Conservation (phyloP, 2,888 invertebrate species). For the Leucozona laternaria region DNA sequence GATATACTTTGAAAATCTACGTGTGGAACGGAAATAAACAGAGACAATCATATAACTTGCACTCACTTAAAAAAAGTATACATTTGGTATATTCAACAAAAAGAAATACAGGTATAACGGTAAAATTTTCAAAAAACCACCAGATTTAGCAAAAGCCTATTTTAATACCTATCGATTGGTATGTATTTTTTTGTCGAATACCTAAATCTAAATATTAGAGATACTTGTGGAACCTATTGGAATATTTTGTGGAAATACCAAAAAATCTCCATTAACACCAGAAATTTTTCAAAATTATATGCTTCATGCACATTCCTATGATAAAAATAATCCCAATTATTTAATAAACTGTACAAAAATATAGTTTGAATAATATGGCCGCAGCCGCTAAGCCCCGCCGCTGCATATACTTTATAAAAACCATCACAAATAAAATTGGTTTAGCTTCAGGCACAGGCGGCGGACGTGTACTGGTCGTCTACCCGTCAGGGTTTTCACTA, state of each 20-base stretch:
- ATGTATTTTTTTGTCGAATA: neutral
- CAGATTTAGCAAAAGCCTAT: neutral
- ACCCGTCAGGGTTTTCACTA: slow-evolving; percentile 50
- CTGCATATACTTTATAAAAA: slow-evolving; percentile 16
- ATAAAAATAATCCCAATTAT: neutral
- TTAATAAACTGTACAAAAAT: neutral
- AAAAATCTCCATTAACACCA: neutral
- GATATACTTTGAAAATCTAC: neutral
- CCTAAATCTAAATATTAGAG: neutral
- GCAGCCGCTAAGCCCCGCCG: neutral
- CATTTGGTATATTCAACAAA: neutral
- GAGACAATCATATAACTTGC: neutral
- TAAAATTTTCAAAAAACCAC: neutral
- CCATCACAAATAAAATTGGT: slow-evolving; percentile 47
- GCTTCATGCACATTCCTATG: neutral
- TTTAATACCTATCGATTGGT: neutral
- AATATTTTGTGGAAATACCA: neutral
- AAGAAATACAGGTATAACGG: neutral
- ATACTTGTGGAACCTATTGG: slow-evolving; percentile 48
- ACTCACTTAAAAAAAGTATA: neutral
- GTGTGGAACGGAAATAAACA: neutral
- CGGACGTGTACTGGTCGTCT: slow-evolving; percentile 8
- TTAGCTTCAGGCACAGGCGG: slow-evolving; percentile 46
- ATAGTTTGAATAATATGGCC: slow-evolving; percentile 45
- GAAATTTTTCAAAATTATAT: neutral